phyloP scores from a whole-genome alignment of 1,140 invertebrate genomes.

The Formica exsecta region DNA sequence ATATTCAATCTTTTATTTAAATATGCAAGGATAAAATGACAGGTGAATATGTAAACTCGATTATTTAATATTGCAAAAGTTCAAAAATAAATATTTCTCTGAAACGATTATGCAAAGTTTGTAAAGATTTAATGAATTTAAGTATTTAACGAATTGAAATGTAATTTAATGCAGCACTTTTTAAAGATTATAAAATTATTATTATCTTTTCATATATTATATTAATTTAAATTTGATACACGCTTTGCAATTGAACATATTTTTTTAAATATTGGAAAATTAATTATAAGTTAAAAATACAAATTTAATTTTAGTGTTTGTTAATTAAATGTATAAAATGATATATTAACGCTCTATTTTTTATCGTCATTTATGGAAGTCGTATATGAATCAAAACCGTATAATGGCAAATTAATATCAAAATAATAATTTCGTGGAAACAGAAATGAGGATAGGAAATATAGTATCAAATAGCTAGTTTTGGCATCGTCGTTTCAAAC shows the following conservation, averaged over 20 bases:
- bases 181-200: not conserved
- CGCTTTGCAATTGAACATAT: not conserved
- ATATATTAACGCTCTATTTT: constrained; percentile 4
- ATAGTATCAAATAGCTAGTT: constrained; percentile 72
- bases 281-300: constrained; percentile 1
- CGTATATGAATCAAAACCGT: constrained; percentile 63
- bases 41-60: not conserved
- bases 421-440: constrained; percentile 72
- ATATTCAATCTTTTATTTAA: not conserved
- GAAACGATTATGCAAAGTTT: not conserved
- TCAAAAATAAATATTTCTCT: not conserved
- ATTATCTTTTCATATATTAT: not conserved
- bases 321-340: constrained; percentile 11
- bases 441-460: constrained; percentile 68
- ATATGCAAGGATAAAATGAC: not conserved
- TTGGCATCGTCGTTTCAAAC: constrained; percentile 74
- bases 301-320: constrained; percentile 26
- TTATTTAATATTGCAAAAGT: not conserved
- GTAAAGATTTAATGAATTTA: not conserved
- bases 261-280: not conserved
- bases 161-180: not conserved
- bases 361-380: constrained; percentile 54
- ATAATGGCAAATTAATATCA: constrained; percentile 72
- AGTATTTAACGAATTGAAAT: no score
- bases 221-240: not conserved